Evolutionary conservation across 2,888 invertebrate genomes (phyloP), one percentile per base, ranked within the genome.

Genomic region (Geotrupes spiniger): DNA sequence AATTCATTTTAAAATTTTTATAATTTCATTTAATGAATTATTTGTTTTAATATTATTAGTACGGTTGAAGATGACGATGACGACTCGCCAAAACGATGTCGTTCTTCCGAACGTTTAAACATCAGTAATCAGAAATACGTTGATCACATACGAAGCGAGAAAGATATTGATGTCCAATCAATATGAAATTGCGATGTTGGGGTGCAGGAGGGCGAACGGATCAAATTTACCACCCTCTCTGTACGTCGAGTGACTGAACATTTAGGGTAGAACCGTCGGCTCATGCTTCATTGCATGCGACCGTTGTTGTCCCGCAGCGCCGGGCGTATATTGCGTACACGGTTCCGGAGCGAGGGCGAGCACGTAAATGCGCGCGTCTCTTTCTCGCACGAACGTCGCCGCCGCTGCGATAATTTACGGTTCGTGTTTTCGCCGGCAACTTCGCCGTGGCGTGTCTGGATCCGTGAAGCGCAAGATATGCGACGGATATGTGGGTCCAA

Each of bases 241-340:
- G 17, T 38, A 12, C 17, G 31, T 10, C 33, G 33, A 31, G 8
- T 12, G 31, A 2, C 31, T 31, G 33, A 33, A 43, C 48, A 37
- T 42, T 52, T 52, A 49, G 49, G 52, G 49, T 46, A 49, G 46
- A 46, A 42, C 44, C 36, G 42, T 51, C 46, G 40, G 43, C 42
- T 46, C 46, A 52, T 46, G 52, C 46, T 52, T 45, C 52, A 46
- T 52, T 52, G 49, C 49, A 40, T 52, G 40, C 46, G 46, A 46
- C 42, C 49, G 49, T 42, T 49, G 52, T 49, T 49, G 49, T 52
- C 52, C 52, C 49, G 52, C 49, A 33, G 52, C 52, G 46, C 37
- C 42, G 43, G 17, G 33, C 12, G 14, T 15, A 15, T 33, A 33
- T 33, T 12, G 33, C 4, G 31, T 33, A 33, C 33, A 12, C 33